Evolutionary conservation across 53 echinoderm and acorn worm species (phyloP), one percentile per base, ranked within the genome.

Genomic region (Holothuria leucospilota): DNA sequence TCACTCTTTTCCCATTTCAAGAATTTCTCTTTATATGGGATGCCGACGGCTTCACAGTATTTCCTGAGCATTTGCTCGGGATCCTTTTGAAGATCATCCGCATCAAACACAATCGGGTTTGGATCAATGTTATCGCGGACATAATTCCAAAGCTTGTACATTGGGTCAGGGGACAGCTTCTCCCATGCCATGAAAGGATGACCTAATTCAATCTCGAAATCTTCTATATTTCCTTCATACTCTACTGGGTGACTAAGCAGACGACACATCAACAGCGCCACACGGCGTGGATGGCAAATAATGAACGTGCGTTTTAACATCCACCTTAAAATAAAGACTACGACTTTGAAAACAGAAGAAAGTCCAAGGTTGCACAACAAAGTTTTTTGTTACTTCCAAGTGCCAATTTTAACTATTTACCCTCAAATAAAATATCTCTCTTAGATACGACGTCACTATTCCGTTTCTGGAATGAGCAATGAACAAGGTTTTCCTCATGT

Each of bases 271-370:
- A 65, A 82, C 8, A 42, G 23, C 2, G 62, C 41, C 21, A 63
- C 8, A 20, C 82, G 20, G 38, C 26, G 20, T 11, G 82, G 63
- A 63, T 82, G 25, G 29, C 82, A 13, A 63, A 82, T 82, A 16
- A 82, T 63, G 63, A 82, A 82, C 3, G 82, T 82, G 64, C 60
- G 82, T 62, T 82, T 78, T 21, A n/a, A 51, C 78, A 23, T 52
- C 78, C 41, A 78, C 56, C 78, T 78, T 2, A 5, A 78, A 78
- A 78, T 7, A 40, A 40, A 69, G 7, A 4, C 4, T 40, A 5
- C 4, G 40, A 5, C 4, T 40, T 40, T 40, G 7, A 4, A 40
- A 40, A 7, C 4, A 4, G 4, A 40, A 4, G 4, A 4, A 40
- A 40, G 40, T 40, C 40, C 40, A 4, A 7, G n/a, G n/a, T n/a